Evolutionary conservation across 2,113 vertebrate genomes (phyloP).

Genomic region (Lasiurus cinereus): DNA sequence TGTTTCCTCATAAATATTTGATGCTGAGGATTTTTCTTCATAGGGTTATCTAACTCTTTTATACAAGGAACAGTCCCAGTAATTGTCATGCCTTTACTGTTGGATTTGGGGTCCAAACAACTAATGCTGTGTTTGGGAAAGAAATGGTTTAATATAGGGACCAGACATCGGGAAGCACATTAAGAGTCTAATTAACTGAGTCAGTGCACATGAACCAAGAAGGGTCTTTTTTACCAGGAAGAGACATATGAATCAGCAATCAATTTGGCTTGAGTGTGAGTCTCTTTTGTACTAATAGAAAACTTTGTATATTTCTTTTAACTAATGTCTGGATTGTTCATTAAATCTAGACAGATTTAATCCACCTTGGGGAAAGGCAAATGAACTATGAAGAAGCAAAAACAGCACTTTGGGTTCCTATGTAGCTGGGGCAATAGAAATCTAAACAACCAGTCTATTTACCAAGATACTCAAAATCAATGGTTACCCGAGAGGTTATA

Average conservation of each 20-base stretch:
- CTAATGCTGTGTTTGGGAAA: background rate
- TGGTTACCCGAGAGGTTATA: background rate
- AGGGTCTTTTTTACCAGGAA: background rate
- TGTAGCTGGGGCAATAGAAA: background rate
- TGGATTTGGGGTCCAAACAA: background rate
- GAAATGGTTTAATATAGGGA: background rate
- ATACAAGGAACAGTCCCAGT: background rate
- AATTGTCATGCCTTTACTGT: background rate
- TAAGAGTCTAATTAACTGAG: background rate
- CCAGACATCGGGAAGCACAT: background rate
- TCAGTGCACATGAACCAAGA: background rate
- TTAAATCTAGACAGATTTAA: background rate
- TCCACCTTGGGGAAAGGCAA: background rate
- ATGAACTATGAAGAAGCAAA: background rate
- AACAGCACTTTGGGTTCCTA: background rate
- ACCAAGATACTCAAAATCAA: background rate
- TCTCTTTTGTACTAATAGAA: background rate
- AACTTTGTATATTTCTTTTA: background rate
- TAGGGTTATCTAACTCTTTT: background rate
- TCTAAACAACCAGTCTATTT: background rate
- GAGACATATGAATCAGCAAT: background rate
- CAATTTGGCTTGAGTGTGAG: background rate
- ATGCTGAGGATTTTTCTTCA: background rate
- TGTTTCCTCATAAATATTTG: background rate
- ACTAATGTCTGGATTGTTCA: background rate